These are phyloP conservation scores for Eupithecia centaureata DNA, from an alignment of 2,888 invertebrate genomes.

Conservation along the genomic window DNA sequence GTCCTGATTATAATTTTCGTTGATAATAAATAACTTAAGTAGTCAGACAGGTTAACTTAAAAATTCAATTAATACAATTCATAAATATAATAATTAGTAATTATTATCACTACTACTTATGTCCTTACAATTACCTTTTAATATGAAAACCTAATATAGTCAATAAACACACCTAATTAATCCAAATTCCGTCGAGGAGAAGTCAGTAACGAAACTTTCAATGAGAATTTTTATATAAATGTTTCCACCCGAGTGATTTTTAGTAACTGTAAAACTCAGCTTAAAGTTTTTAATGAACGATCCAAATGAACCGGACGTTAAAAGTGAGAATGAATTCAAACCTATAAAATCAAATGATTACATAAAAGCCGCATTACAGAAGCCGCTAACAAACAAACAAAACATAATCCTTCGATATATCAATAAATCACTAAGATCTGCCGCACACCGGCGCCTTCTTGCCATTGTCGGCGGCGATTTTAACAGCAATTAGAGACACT, in stretches of 20 bases:
- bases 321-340: conserved; percentile 7
- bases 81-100: no score
- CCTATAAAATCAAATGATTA: conserved; percentile 16
- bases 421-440: conserved; percentile 79
- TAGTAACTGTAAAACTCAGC: background rate
- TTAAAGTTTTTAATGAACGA: background rate
- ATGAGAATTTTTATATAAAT: background rate
- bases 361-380: conserved; percentile 48
- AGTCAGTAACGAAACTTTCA: background rate
- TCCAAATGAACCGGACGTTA: conserved; percentile 6
- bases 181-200: background rate
- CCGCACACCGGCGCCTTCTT: conserved; percentile 73
- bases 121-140: no score
- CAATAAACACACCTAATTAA: background rate
- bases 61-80: no score
- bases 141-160: no score
- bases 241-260: background rate
- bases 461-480: conserved; percentile 76
- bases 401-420: conserved; percentile 72
- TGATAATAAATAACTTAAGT: no score
- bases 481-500: conserved; percentile 83
- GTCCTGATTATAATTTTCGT: no score
- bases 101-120: no score
- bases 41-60: no score
- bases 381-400: conserved; percentile 74